Evolutionary conservation across 2,113 vertebrate genomes (phyloP).

Genomic region (Mirounga angustirostris): DNA sequence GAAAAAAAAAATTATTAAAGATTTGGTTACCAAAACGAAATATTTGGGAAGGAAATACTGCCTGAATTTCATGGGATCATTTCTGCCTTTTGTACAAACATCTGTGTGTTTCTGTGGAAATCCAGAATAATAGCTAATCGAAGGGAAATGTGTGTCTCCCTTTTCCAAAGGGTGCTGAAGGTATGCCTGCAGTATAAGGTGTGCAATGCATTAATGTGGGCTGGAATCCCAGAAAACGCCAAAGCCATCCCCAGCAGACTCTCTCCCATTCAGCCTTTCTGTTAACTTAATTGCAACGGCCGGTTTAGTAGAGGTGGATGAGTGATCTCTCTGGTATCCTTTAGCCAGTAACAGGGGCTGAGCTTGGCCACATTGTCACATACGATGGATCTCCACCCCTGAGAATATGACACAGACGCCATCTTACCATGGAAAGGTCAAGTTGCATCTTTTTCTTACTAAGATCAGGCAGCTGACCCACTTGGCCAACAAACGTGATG

Average conservation of each 20-base stretch:
- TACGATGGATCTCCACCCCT: rapidly evolving
- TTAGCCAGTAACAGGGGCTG: neutral
- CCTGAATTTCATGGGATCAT: too few relatives aligned
- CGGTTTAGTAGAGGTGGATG: rapidly evolving
- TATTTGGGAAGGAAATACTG: neutral
- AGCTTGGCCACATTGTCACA: neutral
- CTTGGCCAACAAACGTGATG: neutral
- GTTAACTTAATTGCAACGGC: neutral
- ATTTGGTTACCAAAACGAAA: neutral
- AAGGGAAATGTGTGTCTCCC: neutral
- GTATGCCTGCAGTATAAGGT: neutral
- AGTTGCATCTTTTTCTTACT: neutral
- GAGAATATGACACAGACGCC: rapidly evolving
- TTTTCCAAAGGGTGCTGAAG: neutral
- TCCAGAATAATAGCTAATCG: neutral
- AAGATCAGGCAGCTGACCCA: rapidly evolving
- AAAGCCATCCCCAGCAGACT: neutral
- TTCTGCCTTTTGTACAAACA: neutral
- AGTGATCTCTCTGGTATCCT: rapidly evolving
- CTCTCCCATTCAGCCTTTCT: neutral
- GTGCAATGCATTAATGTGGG: rapidly evolving
- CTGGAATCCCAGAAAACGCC: neutral
- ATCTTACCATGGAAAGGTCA: rapidly evolving
- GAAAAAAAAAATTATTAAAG: neutral
- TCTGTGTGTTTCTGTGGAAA: neutral